phyloP scores from a whole-genome alignment of 2,113 vertebrate species.

The Hiodon tergisus region DNA sequence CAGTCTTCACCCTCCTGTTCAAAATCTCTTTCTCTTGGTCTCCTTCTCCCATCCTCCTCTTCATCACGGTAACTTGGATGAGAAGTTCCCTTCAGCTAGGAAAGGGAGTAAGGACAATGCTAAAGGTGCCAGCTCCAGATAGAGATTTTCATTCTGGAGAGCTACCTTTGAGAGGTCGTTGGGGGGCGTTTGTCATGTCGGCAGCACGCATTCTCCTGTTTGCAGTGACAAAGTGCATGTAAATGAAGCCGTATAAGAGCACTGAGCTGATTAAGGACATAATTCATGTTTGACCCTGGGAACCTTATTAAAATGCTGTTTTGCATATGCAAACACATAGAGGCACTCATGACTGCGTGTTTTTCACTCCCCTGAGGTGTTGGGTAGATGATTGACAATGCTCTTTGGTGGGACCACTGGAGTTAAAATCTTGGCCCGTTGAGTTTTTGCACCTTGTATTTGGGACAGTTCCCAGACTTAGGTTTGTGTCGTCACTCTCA shows the following conservation, averaged over 20 bases:
- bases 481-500: neutral
- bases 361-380: conserved; percentile 6
- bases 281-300: neutral
- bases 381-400: conserved; percentile 30
- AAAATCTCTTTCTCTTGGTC: neutral
- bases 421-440: conserved; percentile 18
- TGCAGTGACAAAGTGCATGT: neutral
- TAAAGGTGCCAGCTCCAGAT: neutral
- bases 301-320: neutral
- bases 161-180: neutral
- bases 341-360: conserved; percentile 16
- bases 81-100: too few species aligned
- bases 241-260: neutral
- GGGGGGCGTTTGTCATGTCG: neutral
- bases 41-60: conserved; percentile 13
- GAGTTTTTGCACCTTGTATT: conserved; percentile 25
- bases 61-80: too few species aligned
- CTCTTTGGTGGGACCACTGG: conserved; percentile 6
- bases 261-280: neutral
- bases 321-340: conserved; percentile 7
- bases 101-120: too few species aligned
- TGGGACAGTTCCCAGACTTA: neutral
- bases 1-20: neutral
- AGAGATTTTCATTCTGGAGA: neutral
- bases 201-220: neutral